These are phyloP conservation scores for Diplazon laetatorius DNA, from an alignment of 2,888 invertebrate genomes.

Conservation along the genomic window DNA sequence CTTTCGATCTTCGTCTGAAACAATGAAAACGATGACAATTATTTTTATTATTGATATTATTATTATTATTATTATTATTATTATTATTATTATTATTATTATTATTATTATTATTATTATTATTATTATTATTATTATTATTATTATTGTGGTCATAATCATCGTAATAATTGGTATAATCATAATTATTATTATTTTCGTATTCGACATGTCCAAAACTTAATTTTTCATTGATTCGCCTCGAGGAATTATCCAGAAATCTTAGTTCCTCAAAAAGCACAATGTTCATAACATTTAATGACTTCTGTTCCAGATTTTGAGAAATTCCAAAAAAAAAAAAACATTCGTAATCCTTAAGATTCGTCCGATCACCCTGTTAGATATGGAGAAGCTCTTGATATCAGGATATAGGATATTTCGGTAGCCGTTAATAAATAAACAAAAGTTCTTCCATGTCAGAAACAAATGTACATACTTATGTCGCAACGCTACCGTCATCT, in stretches of 20 bases:
- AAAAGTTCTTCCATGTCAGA: neutral
- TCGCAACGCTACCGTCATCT: neutral
- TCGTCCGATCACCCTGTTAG: too few species aligned
- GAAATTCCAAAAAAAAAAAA: too few species aligned
- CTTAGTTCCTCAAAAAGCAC: too few species aligned
- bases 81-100: neutral
- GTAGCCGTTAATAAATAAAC: conserved; percentile 11
- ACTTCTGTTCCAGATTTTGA: too few species aligned
- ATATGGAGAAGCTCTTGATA: neutral
- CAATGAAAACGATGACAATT: conserved; percentile 17
- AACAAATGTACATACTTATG: neutral
- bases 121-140: neutral
- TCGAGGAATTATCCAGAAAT: too few species aligned
- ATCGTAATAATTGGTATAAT: neutral
- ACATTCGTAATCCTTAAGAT: too few species aligned
- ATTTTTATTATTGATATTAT: neutral
- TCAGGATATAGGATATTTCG: neutral
- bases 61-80: neutral
- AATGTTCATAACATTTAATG: too few species aligned
- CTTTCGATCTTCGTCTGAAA: conserved; percentile 91
- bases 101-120: neutral
- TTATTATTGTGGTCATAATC: neutral
- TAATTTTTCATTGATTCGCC: too few species aligned
- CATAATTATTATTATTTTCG: neutral
- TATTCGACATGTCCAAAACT: too few species aligned